Evolutionary conservation across 2,113 vertebrate genomes (phyloP), one percentile per base, ranked within the genome.

Genomic region (Ailuropoda melanoleuca): DNA sequence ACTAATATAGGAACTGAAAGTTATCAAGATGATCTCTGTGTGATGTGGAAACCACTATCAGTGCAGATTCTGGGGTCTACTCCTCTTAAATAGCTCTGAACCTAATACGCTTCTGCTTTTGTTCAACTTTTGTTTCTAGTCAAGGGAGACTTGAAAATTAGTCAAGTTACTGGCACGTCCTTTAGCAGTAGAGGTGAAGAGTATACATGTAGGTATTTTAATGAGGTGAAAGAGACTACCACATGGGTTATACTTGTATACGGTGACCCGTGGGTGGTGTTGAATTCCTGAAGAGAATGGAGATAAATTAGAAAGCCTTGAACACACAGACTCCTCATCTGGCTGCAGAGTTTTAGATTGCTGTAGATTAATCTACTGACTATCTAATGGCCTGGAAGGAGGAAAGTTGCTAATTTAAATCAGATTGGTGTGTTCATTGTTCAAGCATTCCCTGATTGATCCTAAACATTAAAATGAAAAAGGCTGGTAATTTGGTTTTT

Each of bases 401-500:
- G 81, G 70, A 90, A 88, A 70, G 9, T 43, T 75, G 37, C n/a
- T 88, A 64, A 82, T 92, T 95, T 92, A 94, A 50, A 72, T 46
- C 4, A 6, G 53, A 53, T 94, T 78, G 23, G 53, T 72, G 29
- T 78, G 17, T 64, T 72, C 15, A 34, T 34, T 72, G 8, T 50
- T 90, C 55, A 86, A 78, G 5, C 53, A 58, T 88, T 86, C 60
- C 26, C 8, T 87, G 77, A 92, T 31, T 78, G 56, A 55, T 10
- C 31, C 17, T 85, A 58, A 68, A 92, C 88, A 56, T 66, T 60
- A 94, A 94, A 55, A 46, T 94, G 21, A n/a, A 86, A 48, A 96
- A 88, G 48, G 62, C 48, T 81, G 81, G 21, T 74, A n/a, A 74
- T 92, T 46, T 72, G 92, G 85, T 58, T 95, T 98, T 93, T 91